Percentiles rank a stretch among this genome's conserved stretches.
Evolutionary conservation across 1,140 invertebrate species (phyloP).

Genomic region (Drosophila busckii): DNA sequence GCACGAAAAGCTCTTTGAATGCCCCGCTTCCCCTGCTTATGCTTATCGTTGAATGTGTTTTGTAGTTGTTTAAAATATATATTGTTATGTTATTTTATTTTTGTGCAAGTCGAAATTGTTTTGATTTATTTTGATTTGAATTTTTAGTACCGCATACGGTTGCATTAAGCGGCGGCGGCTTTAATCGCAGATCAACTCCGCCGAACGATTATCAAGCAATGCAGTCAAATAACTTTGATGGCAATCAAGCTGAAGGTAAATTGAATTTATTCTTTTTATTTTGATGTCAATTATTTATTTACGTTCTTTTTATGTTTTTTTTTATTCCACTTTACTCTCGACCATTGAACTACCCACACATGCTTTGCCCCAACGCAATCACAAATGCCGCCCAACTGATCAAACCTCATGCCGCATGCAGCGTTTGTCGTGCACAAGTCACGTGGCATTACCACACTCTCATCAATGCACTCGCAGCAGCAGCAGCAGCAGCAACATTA

Average conservation of each 20-base stretch:
- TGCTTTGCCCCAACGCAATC: slow-evolving; percentile 47
- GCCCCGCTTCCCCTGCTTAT: slow-evolving; percentile 23
- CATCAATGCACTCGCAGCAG: slow-evolving; percentile 81
- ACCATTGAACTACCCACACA: slow-evolving; percentile 32
- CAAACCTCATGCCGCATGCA: slow-evolving; percentile 30
- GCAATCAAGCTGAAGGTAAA: slow-evolving; percentile 64
- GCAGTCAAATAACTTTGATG: slow-evolving; percentile 59
- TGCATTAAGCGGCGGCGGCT: slow-evolving; percentile 58
- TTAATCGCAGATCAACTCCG: slow-evolving; percentile 63
- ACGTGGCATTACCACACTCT: slow-evolving; percentile 87
- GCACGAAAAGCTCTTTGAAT: slow-evolving; percentile 24
- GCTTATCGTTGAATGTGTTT: slow-evolving; percentile 6
- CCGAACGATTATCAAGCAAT: slow-evolving; percentile 63
- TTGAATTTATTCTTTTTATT: slow-evolving; percentile 24
- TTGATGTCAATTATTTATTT: slow-evolving; percentile 21
- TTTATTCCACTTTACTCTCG: slow-evolving; percentile 40
- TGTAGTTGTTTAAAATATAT: neutral
- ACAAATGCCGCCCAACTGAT: slow-evolving; percentile 16
- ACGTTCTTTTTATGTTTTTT: slow-evolving; percentile 35
- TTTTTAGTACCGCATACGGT: slow-evolving; percentile 69
- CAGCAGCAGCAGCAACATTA: slow-evolving; percentile 59
- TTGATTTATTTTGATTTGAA: slow-evolving; percentile 18
- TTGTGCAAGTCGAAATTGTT: too few species aligned
- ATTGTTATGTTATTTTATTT: slow-evolving; percentile 6
- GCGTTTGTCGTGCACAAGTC: slow-evolving; percentile 90